Evolutionary conservation across 2,797 vertebrate genomes (phyloP).

Genomic region (Gallinago nigripennis): DNA sequence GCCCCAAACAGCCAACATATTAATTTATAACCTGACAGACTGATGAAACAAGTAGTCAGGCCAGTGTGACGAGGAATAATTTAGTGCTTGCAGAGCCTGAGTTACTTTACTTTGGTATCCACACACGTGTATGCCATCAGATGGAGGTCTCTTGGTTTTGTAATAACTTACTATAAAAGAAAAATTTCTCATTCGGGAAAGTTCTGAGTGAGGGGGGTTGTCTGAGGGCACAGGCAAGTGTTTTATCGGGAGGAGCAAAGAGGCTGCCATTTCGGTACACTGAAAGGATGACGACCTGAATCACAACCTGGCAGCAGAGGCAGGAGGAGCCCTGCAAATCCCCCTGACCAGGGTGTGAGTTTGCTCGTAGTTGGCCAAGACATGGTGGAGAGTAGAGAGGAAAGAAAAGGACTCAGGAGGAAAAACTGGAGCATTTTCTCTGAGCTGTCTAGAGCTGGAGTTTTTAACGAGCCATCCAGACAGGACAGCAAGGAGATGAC

Average conservation of each 20-base stretch:
- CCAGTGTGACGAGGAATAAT: not conserved
- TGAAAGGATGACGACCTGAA: not conserved
- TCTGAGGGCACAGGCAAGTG: not conserved
- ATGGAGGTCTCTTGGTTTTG: not conserved
- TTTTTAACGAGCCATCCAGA: not conserved
- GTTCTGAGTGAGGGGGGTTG: not conserved
- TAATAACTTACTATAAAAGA: not conserved
- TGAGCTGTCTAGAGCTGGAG: not conserved
- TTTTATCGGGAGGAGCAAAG: not conserved
- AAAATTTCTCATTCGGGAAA: not conserved
- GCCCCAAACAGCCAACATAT: conserved; percentile 27
- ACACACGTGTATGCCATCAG: not conserved
- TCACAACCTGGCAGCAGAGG: not conserved
- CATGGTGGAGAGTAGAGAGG: not conserved
- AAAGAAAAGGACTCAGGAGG: not conserved
- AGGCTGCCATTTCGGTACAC: not conserved
- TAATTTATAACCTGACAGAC: conserved; percentile 30
- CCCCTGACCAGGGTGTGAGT: fast-evolving
- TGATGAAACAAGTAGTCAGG: conserved; percentile 4
- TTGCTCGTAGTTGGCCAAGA: fast-evolving
- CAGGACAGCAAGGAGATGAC: not conserved
- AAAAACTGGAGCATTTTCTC: not conserved
- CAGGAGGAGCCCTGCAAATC: not conserved
- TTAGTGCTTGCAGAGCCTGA: not conserved
- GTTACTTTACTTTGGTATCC: not conserved